These are phyloP conservation scores for Gambelia wislizenii DNA, from an alignment of 2,797 vertebrate genomes.

Conservation along the genomic window DNA sequence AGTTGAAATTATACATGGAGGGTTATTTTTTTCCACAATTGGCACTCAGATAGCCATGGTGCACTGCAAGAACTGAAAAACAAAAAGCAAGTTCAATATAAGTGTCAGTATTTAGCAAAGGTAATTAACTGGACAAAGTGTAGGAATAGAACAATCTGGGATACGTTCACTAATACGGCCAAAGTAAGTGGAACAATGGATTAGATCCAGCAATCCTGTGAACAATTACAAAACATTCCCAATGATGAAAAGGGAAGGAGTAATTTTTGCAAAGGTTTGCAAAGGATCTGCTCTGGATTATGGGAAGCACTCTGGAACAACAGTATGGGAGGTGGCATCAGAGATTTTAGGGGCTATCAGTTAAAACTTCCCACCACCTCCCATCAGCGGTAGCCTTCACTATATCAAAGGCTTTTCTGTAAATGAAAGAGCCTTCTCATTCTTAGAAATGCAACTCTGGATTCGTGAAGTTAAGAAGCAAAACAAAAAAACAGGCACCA, in stretches of 20 bases:
- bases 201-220: too few species aligned
- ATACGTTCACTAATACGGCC: neutral
- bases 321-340: neutral
- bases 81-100: neutral
- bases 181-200: neutral
- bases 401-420: neutral
- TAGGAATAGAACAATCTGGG: neutral
- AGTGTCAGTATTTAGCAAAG: neutral
- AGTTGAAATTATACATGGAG: constrained; percentile 56
- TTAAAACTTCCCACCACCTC: neutral
- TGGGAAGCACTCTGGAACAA: neutral
- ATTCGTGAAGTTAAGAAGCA: neutral
- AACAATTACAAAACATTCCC: neutral
- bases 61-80: constrained; percentile 86
- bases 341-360: neutral
- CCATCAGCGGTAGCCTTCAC: neutral
- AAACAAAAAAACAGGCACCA: neutral
- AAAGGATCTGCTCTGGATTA: neutral
- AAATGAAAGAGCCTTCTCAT: neutral
- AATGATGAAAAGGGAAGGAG: neutral
- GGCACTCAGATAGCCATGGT: constrained; percentile 83
- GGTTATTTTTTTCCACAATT: constrained; percentile 32
- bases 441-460: neutral
- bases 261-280: neutral
- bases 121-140: neutral